Evolutionary conservation across 2,113 vertebrate genomes (phyloP).

Genomic region (Corydoras sp.): DNA sequence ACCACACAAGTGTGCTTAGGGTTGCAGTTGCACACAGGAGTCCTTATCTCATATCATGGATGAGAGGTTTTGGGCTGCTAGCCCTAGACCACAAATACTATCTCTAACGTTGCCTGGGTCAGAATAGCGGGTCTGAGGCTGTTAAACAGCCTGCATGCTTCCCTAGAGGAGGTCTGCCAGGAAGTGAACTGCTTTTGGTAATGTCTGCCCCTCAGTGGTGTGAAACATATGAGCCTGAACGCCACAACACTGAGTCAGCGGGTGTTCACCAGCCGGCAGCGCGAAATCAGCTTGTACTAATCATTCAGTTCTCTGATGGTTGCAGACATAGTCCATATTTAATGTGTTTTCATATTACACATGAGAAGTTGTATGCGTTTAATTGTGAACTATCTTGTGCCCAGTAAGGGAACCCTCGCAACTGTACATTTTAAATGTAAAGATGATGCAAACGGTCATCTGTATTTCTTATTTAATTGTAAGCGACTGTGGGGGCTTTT

Average conservation of each 20-base stretch:
- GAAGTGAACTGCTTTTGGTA: constrained; percentile 34
- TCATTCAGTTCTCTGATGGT: constrained; percentile 5
- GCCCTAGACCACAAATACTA: constrained; percentile 44
- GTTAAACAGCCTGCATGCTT: constrained; percentile 34
- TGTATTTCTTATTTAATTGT: too few species aligned
- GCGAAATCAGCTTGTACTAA: constrained; percentile 5
- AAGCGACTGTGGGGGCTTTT: too few species aligned
- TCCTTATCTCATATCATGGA: constrained; percentile 43
- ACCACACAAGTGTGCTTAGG: constrained; percentile 23
- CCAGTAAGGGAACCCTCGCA: too few species aligned
- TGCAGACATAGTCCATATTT: constrained; percentile 2
- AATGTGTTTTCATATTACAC: not conserved
- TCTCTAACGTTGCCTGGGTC: constrained; percentile 29
- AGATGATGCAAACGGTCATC: too few species aligned
- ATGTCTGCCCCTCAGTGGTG: constrained; percentile 22
- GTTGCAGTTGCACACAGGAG: constrained; percentile 44
- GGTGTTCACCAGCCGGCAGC: not conserved
- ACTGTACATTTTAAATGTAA: too few species aligned
- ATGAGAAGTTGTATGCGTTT: too few species aligned
- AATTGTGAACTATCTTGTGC: too few species aligned
- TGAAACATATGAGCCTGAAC: constrained; percentile 21
- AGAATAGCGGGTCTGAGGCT: constrained; percentile 23
- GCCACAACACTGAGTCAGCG: constrained; percentile 26
- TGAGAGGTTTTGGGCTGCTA: constrained; percentile 33
- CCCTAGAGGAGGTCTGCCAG: constrained; percentile 33